Evolutionary conservation across 2,113 vertebrate genomes (phyloP).

Genomic region (Dipodomys ordii): DNA sequence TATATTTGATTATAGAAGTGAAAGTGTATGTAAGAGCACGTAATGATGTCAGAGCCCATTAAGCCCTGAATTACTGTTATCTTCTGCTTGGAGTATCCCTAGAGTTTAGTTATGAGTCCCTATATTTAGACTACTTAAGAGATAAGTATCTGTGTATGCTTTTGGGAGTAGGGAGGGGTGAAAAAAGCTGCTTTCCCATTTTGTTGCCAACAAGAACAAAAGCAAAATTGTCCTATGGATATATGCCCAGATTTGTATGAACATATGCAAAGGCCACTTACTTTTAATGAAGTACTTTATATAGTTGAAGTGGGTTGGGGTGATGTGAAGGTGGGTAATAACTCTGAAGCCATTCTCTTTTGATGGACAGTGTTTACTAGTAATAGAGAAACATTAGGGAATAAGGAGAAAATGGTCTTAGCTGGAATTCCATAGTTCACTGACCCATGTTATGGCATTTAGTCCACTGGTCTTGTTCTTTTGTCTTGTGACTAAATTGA

Average conservation of each 20-base stretch:
- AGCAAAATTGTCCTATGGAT: neutral
- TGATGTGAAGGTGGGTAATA: neutral
- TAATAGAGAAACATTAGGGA: neutral
- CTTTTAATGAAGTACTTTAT: neutral
- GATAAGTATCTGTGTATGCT: neutral
- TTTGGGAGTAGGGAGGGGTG: neutral
- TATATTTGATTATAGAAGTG: neutral
- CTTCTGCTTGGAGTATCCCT: neutral
- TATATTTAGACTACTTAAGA: neutral
- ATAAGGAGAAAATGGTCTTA: neutral
- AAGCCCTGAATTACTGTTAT: neutral
- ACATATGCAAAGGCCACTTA: neutral
- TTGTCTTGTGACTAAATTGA: neutral
- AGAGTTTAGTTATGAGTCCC: neutral
- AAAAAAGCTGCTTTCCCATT: neutral
- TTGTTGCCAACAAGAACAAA: neutral
- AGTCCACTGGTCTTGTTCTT: neutral
- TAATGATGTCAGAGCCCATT: neutral
- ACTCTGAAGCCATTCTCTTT: neutral
- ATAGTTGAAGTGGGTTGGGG: neutral
- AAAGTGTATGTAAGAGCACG: neutral
- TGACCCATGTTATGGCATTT: too few species aligned
- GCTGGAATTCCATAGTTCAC: neutral
- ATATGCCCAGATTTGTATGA: neutral
- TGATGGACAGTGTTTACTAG: neutral